These are phyloP conservation scores for Suricata suricatta DNA, from an alignment of 2,113 vertebrate genomes.

Conservation along the genomic window DNA sequence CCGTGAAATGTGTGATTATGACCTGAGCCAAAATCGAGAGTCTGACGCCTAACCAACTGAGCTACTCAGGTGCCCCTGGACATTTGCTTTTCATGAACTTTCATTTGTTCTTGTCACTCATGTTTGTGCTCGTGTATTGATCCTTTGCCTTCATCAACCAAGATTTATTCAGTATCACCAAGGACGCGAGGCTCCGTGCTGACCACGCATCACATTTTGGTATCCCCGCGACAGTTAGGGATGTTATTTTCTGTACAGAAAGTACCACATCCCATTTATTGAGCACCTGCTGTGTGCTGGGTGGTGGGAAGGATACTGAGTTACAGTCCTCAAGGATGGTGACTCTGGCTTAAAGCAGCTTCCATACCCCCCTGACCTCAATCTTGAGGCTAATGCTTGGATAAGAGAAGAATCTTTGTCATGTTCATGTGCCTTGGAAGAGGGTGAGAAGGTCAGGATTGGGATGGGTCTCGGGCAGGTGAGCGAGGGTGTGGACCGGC, in stretches of 20 bases:
- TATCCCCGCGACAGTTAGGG: accelerated
- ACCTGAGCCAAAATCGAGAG: no score
- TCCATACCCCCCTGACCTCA: not conserved
- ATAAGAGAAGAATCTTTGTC: not conserved
- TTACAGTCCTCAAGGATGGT: not conserved
- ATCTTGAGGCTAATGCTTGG: not conserved
- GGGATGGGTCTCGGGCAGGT: not conserved
- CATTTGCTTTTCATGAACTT: accelerated
- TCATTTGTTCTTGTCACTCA: not conserved
- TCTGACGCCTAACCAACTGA: no score
- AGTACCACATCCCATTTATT: not conserved
- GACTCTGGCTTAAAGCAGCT: not conserved
- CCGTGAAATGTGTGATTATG: no score
- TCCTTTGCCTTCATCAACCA: not conserved
- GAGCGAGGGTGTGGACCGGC: accelerated
- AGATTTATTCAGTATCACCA: not conserved
- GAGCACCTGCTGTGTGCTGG: not conserved
- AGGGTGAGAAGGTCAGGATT: not conserved
- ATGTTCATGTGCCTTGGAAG: not conserved
- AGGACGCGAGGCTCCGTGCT: accelerated
- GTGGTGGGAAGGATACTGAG: not conserved
- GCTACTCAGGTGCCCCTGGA: not conserved
- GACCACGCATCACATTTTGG: not conserved
- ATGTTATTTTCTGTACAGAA: not conserved
- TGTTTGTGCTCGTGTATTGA: not conserved